Base-by-base conservation (phyloP, 1,140 invertebrate species). In the Lutraria rhynchaena region DNA sequence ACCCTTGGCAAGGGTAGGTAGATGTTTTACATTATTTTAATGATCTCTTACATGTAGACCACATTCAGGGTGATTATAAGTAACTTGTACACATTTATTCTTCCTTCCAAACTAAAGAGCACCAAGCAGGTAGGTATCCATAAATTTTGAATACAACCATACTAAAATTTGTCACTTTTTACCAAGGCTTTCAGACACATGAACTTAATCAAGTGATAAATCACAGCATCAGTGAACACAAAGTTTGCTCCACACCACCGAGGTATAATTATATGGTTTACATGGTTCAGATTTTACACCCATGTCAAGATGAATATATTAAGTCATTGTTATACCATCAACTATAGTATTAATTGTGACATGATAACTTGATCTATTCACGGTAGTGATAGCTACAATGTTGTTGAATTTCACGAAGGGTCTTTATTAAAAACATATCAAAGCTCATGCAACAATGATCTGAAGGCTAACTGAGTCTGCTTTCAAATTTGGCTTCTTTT, bases 241-340 rank as follows among this genome's bases (percentile, higher is more conserved):
- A 46, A 49, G 44, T 67, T 41, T 51, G 44, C 63, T 27, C 63
- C 44, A 35, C 44, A 29, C 63, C 24, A 29, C 44, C 19, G 9
- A 29, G 44, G 63, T 49, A 49, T 46, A 49, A 67, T 29, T 37
- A 67, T 67, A 49, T 24, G 1, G 24, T 44, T 46, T 37, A 67
- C 49, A 49, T 24, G 1, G 24, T 44, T 67, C 44, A 49, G 49
- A 67, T 67, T 49, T 29, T 46, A 67, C 63, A 31, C 27, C 44
- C 63, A 67, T 67, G 63, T 46, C 63, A 67, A 49, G 44, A 19
- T 46, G 63, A 67, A 49, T 46, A 67, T 27, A 67, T 67, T 67
- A 67, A 31, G 27, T 24, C 44, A 67, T 67, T 67, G 63, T 67
- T 67, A 46, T 27, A 67, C 49, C 63, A 67, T 49, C 63, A 49